A percentile compares a stretch with the other conserved stretches of the same genome.
These are phyloP conservation scores for Agriotes lineatus DNA, from an alignment of 2,888 invertebrate genomes.

Conservation along the genomic window DNA sequence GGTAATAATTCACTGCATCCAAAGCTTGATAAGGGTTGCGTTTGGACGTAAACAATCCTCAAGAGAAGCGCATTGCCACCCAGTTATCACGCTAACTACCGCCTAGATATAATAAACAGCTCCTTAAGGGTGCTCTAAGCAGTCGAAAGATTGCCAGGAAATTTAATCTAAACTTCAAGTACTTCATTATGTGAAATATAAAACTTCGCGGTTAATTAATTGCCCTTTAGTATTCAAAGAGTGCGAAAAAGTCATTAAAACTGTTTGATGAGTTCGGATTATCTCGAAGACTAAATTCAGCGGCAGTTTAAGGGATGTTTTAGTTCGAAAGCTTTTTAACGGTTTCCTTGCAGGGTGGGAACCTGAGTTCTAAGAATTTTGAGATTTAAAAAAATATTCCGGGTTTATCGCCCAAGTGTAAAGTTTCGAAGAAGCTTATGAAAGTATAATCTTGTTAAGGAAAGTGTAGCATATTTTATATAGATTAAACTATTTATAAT, in stretches of 20 bases:
- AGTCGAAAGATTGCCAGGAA: slow-evolving; percentile 16
- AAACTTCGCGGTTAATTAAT: slow-evolving; percentile 18
- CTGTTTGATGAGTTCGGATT: slow-evolving; percentile 2
- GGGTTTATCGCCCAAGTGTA: too few relatives aligned
- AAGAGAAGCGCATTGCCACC: slow-evolving; percentile 26
- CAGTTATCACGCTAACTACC: slow-evolving; percentile 34
- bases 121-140: slow-evolving; percentile 23
- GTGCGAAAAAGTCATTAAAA: slow-evolving; percentile 18
- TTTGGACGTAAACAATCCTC: slow-evolving; percentile 32
- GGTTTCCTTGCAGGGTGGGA: too few relatives aligned
- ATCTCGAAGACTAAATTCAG: slow-evolving; percentile 1
- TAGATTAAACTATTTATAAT: too few relatives aligned
- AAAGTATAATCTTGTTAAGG: too few relatives aligned
- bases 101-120: slow-evolving; percentile 35
- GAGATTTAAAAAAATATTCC: too few relatives aligned
- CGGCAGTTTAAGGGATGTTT: too few relatives aligned
- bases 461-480: too few relatives aligned
- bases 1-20: slow-evolving; percentile 25
- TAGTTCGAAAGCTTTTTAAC: too few relatives aligned
- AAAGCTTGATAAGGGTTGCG: slow-evolving; percentile 30
- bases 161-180: slow-evolving; percentile 36
- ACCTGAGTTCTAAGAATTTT: too few relatives aligned
- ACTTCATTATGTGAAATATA: slow-evolving; percentile 24
- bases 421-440: too few relatives aligned
- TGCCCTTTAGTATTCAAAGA: slow-evolving; percentile 4